Percentiles rank a stretch among this genome's conserved stretches.
Evolutionary conservation across 2,113 vertebrate species (phyloP).

Genomic region (Brachyistius frenatus): DNA sequence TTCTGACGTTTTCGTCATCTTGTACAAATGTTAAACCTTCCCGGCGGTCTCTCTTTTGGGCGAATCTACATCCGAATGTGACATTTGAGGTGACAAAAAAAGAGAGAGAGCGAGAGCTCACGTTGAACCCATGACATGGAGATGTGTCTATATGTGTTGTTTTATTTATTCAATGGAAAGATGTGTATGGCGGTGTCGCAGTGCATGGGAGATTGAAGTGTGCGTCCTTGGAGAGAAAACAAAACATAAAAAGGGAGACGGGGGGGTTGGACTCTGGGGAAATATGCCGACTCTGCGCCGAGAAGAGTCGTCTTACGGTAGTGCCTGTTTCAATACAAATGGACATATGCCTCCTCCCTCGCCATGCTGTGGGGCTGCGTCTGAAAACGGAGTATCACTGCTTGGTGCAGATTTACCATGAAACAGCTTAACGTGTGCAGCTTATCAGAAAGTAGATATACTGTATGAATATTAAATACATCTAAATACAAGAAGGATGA

Average conservation of each 20-base stretch:
- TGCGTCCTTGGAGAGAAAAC: neutral
- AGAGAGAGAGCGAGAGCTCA: neutral
- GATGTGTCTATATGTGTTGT: conserved; percentile 38
- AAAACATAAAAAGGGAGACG: neutral
- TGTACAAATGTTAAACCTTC: conserved; percentile 28
- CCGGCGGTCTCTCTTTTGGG: conserved; percentile 16
- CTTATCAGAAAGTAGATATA: too few relatives aligned
- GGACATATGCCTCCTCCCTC: neutral
- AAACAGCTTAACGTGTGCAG: too few relatives aligned
- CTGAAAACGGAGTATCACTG: conserved; percentile 32
- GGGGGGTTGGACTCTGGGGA: neutral
- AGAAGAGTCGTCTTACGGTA: conserved; percentile 11
- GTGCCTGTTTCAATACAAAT: conserved; percentile 39
- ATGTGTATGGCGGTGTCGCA: conserved; percentile 8
- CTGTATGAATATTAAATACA: too few relatives aligned
- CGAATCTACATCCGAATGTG: conserved; percentile 51
- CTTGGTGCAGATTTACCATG: neutral
- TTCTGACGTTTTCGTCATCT: conserved; percentile 35
- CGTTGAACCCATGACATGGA: conserved; percentile 20
- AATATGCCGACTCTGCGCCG: conserved; percentile 12
- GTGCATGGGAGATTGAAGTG: neutral
- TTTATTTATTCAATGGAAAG: neutral
- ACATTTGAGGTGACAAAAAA: conserved; percentile 26
- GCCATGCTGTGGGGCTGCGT: conserved; percentile 9
- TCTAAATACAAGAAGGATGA: too few relatives aligned